These are phyloP conservation scores for Atta cephalotes DNA, from an alignment of 1,140 invertebrate genomes.

Conservation along the genomic window DNA sequence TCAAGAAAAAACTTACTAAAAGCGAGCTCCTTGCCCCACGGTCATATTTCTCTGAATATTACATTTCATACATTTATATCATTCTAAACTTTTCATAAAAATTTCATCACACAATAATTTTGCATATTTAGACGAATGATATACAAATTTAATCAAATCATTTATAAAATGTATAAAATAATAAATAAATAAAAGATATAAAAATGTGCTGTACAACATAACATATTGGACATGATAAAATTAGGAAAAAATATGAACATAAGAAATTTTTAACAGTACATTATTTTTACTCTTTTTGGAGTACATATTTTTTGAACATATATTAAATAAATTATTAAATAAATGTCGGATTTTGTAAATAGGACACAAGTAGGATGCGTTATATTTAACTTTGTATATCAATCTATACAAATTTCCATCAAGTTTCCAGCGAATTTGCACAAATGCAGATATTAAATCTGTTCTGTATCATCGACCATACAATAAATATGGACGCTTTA, in stretches of 20 bases:
- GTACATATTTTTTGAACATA: slow-evolving; percentile 32
- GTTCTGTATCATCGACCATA: slow-evolving; percentile 66
- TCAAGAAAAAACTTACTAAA: slow-evolving; percentile 73
- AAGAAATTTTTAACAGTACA: slow-evolving; percentile 44
- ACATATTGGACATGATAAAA: slow-evolving; percentile 56
- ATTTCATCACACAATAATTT: slow-evolving; percentile 53
- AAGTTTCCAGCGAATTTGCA: slow-evolving; percentile 53
- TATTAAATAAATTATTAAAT: slow-evolving; percentile 51
- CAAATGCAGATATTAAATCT: slow-evolving; percentile 52
- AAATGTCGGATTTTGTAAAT: slow-evolving; percentile 31
- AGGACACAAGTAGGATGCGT: slow-evolving; percentile 26
- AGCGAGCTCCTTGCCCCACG: slow-evolving; percentile 79
- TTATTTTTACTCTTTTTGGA: neutral
- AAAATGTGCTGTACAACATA: slow-evolving; percentile 41
- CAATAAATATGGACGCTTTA: slow-evolving; percentile 78
- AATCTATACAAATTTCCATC: slow-evolving; percentile 60
- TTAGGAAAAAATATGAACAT: slow-evolving; percentile 25
- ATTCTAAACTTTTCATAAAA: slow-evolving; percentile 34
- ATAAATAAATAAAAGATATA: slow-evolving; percentile 33
- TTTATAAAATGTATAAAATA: slow-evolving; percentile 21
- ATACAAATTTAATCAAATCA: slow-evolving; percentile 54
- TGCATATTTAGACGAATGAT: slow-evolving; percentile 50
- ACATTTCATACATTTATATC: slow-evolving; percentile 59
- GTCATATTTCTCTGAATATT: slow-evolving; percentile 72
- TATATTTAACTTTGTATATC: slow-evolving; percentile 60